These are phyloP conservation scores for Zaprionus ornatus DNA, from an alignment of 1,140 invertebrate genomes.

Conservation along the genomic window DNA sequence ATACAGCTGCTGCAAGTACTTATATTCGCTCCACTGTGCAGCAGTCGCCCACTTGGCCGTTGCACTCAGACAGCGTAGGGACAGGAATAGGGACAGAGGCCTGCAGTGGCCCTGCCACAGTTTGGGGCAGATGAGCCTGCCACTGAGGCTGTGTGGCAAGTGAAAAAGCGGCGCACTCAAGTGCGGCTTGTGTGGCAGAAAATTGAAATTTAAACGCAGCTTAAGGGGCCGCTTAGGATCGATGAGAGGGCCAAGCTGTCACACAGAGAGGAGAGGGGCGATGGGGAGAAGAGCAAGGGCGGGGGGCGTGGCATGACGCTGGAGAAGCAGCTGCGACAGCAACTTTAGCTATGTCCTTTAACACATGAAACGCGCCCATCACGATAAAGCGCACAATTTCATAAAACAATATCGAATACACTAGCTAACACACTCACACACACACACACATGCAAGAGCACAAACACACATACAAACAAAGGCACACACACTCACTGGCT, in stretches of 20 bases:
- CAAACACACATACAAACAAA: not conserved
- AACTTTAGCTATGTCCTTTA: conserved; percentile 65
- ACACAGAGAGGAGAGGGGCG: not conserved
- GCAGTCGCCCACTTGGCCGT: conserved; percentile 21
- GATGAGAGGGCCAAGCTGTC: conserved; percentile 37
- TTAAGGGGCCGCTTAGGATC: conserved; percentile 69
- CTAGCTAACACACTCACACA: conserved; percentile 14
- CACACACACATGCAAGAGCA: conserved; percentile 9
- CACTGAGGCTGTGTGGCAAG: conserved; percentile 26
- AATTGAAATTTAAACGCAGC: conserved; percentile 81
- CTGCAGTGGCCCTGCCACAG: not conserved
- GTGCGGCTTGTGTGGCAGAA: conserved; percentile 77
- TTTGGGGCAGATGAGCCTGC: conserved; percentile 21
- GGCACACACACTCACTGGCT: not conserved
- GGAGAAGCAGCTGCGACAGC: conserved; percentile 19
- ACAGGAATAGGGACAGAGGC: not conserved
- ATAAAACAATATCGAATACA: conserved; percentile 63
- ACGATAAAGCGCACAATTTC: conserved; percentile 58
- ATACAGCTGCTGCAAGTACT: not conserved
- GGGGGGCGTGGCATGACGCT: not conserved
- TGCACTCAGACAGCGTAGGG: conserved; percentile 28
- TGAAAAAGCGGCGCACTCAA: conserved; percentile 69
- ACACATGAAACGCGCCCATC: conserved; percentile 67
- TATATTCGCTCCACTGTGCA: not conserved
- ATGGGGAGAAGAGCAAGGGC: not conserved